Base-by-base conservation (phyloP, 2,113 vertebrate species). In the Silurus meridionalis region DNA sequence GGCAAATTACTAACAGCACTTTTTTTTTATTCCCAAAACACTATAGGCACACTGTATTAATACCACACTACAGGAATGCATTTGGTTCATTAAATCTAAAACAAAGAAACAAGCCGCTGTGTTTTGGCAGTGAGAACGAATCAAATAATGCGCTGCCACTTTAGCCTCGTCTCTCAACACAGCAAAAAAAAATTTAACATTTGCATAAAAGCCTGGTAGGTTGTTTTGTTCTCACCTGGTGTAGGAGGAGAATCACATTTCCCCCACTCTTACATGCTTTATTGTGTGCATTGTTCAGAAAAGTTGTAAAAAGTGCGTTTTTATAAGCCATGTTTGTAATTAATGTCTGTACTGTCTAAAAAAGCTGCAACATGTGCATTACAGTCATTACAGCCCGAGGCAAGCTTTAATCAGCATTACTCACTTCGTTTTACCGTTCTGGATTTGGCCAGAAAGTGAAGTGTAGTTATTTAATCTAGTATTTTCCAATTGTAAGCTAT, bases 181-280 rank as follows among this genome's bases (percentile, higher is more conserved):
- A 25, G 63, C 13, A 50, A 25, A 37, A 21, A 28, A 71, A 52
- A 83, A 37, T 37, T 37, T 2, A 37, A 37, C 37, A 71, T 77
- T 67, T 66, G 46, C 83, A 10, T 78, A 80, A 86, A 86, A 86
- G 75, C 84, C 25, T 57, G 66, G 53, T 67, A 67, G 63, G 55
- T 72, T 80, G 67, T 81, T 79, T 67, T 53, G 4, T 53, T 8
- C 48, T 63, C 64, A 75, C 83, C 83, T 4, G 25, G 72, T 79
- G 72, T 78, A 66, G 74, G 83, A 17, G 83, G 72, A 75, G 64
- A 48, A 79, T 61, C 58, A 7, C 58, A 21, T 61, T 74, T 63
- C 37, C 60, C 60, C 46, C 67, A 74, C 67, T 61, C 53, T 53
- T 25, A 1, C 25, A 37, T 25, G 11, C 46, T 57, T 64, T 82